These are phyloP conservation scores for Ctenicera cuprea DNA, from an alignment of 2,888 invertebrate genomes.

Conservation along the genomic window DNA sequence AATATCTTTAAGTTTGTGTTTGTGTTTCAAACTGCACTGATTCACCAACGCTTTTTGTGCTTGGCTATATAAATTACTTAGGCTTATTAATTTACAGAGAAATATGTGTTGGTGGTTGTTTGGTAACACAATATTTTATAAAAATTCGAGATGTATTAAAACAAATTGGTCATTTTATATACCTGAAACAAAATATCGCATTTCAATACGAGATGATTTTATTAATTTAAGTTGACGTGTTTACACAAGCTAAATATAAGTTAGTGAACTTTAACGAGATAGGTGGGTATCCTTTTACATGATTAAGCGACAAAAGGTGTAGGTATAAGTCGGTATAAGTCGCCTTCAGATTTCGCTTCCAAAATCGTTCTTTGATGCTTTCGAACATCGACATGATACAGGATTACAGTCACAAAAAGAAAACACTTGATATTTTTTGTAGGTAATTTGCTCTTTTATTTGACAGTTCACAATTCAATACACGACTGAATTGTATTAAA, in stretches of 20 bases:
- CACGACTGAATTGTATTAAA: no score
- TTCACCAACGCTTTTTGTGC: slow-evolving; percentile 12
- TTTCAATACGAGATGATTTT: slow-evolving; percentile 55
- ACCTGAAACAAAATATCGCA: slow-evolving; percentile 54
- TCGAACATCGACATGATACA: not conserved
- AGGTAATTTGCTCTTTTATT: no score
- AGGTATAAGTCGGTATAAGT: slow-evolving; percentile 10
- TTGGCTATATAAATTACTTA: not conserved
- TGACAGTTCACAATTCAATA: no score
- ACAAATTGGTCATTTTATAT: slow-evolving; percentile 49
- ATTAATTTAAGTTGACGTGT: slow-evolving; percentile 56
- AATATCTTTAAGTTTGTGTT: not conserved
- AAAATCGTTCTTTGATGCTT: slow-evolving; percentile 13
- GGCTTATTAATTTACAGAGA: slow-evolving; percentile 28
- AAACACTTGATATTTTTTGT: no score
- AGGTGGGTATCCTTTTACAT: slow-evolving; percentile 44
- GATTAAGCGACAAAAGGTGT: slow-evolving; percentile 39
- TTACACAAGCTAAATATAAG: slow-evolving; percentile 55
- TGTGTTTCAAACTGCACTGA: not conserved
- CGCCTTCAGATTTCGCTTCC: slow-evolving; percentile 26
- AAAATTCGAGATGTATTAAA: slow-evolving; percentile 30
- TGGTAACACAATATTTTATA: slow-evolving; percentile 45
- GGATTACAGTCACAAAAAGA: not conserved
- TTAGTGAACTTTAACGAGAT: slow-evolving; percentile 51
- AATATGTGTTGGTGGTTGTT: slow-evolving; percentile 35